Percentiles rank a stretch among this genome's conserved stretches.
These are phyloP conservation scores for Pocota personata DNA, from an alignment of 2,888 invertebrate genomes.

Conservation along the genomic window DNA sequence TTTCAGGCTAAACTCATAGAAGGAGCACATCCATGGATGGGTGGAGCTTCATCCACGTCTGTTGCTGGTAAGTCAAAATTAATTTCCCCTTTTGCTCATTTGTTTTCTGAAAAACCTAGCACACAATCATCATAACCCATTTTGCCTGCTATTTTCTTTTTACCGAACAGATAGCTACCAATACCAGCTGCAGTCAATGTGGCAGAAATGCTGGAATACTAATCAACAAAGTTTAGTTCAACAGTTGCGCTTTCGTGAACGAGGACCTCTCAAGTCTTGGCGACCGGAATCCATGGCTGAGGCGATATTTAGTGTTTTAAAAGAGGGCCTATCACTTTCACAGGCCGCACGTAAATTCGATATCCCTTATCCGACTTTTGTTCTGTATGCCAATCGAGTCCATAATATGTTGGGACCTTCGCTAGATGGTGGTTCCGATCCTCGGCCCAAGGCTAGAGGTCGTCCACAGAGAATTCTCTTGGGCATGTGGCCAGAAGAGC, in stretches of 20 bases:
- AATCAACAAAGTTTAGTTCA: slow-evolving; percentile 94
- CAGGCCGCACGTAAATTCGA: slow-evolving; percentile 97
- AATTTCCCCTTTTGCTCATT: slow-evolving; percentile 13
- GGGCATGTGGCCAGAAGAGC: slow-evolving; percentile 96
- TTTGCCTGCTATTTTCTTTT: slow-evolving; percentile 24
- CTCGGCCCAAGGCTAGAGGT: slow-evolving; percentile 95
- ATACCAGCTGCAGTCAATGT: slow-evolving; percentile 96
- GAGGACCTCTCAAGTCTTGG: slow-evolving; percentile 96
- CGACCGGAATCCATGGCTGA: slow-evolving; percentile 97
- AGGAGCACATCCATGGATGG: slow-evolving; percentile 81
- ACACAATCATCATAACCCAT: slow-evolving; percentile 51
- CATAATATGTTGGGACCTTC: slow-evolving; percentile 97
- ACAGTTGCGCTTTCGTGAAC: slow-evolving; percentile 94
- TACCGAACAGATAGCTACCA: slow-evolving; percentile 93
- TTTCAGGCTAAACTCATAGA: slow-evolving; percentile 82
- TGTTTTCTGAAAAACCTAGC: slow-evolving; percentile 20
- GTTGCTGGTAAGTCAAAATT: slow-evolving; percentile 80
- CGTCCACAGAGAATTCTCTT: slow-evolving; percentile 94
- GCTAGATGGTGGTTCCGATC: slow-evolving; percentile 94
- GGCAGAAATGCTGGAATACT: slow-evolving; percentile 98
- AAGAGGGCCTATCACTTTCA: slow-evolving; percentile 93
- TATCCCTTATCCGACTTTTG: slow-evolving; percentile 97
- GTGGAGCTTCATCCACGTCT: slow-evolving; percentile 80
- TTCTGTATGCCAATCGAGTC: slow-evolving; percentile 95
- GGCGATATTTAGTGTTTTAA: slow-evolving; percentile 95